A percentile compares a stretch with the other conserved stretches of the same genome.
Conservation (phyloP, 1,140 invertebrate genomes). For the Zaprionus gabonicus region DNA sequence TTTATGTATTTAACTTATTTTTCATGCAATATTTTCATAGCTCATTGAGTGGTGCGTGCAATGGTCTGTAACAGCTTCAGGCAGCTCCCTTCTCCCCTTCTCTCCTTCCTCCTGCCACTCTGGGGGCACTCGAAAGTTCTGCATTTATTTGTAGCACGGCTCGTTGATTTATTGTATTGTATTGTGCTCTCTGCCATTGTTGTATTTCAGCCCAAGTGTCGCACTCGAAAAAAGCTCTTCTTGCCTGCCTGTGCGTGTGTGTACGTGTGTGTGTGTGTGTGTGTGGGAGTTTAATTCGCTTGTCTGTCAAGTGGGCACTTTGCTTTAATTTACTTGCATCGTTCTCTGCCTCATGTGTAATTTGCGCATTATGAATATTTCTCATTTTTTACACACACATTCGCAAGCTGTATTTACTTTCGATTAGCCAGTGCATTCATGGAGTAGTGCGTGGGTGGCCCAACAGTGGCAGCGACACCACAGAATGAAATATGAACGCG, state of each 20-base stretch:
- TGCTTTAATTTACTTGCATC: slow-evolving; percentile 36
- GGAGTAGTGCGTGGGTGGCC: slow-evolving; percentile 4
- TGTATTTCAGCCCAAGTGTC: slow-evolving; percentile 61
- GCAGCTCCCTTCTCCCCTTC: background rate
- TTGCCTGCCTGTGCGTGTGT: background rate
- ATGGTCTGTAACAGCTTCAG: slow-evolving; percentile 58
- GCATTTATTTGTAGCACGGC: slow-evolving; percentile 73
- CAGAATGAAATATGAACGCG: slow-evolving; percentile 38
- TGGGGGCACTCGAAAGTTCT: slow-evolving; percentile 72
- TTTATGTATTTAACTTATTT: slow-evolving; percentile 49
- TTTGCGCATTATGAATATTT: slow-evolving; percentile 49
- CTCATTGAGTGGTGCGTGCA: slow-evolving; percentile 67
- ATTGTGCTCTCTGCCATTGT: slow-evolving; percentile 53
- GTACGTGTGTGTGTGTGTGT: slow-evolving; percentile 1
- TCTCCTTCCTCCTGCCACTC: slow-evolving; percentile 16
- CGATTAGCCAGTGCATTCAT: slow-evolving; percentile 43
- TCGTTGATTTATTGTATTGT: slow-evolving; percentile 77
- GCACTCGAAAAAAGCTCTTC: slow-evolving; percentile 36
- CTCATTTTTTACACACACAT: slow-evolving; percentile 19
- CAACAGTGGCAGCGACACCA: background rate
- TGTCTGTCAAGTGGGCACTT: slow-evolving; percentile 63
- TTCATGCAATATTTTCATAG: slow-evolving; percentile 69
- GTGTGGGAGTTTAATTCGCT: slow-evolving; percentile 54
- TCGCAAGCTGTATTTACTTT: slow-evolving; percentile 41
- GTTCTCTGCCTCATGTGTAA: slow-evolving; percentile 48